These are phyloP conservation scores for Molorchus minor DNA, from an alignment of 2,888 invertebrate species.

Conservation along the genomic window DNA sequence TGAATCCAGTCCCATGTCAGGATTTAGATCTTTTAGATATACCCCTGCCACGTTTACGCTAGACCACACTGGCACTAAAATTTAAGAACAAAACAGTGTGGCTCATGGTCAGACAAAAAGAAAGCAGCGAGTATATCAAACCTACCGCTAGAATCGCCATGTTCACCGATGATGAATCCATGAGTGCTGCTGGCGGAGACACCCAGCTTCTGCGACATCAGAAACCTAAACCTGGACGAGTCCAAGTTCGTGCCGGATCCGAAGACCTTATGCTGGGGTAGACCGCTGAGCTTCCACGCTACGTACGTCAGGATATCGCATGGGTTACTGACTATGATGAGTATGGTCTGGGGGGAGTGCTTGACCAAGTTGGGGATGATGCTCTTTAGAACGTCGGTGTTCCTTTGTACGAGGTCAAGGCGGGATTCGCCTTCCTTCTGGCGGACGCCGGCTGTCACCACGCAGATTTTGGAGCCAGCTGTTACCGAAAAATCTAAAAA, in stretches of 20 bases:
- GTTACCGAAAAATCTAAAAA: conserved; percentile 77
- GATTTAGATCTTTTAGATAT: conserved; percentile 79
- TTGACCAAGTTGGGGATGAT: conserved; percentile 85
- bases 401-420: conserved; percentile 88
- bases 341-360: conserved; percentile 85
- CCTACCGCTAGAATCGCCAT: conserved; percentile 75
- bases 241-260: conserved; percentile 95
- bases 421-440: conserved; percentile 90
- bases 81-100: too few species aligned
- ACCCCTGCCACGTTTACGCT: conserved; percentile 93
- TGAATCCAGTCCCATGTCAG: conserved; percentile 73
- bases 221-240: conserved; percentile 88
- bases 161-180: conserved; percentile 94
- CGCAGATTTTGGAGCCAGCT: conserved; percentile 83
- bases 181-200: conserved; percentile 89
- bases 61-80: conserved; percentile 89
- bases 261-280: conserved; percentile 85
- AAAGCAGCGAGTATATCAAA: too few species aligned
- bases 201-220: conserved; percentile 82
- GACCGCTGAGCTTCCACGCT: conserved; percentile 91
- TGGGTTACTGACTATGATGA: conserved; percentile 91
- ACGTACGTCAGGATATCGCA: conserved; percentile 93
- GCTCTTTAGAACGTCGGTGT: conserved; percentile 86
- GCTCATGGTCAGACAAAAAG: too few species aligned
- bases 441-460: conserved; percentile 94